These are phyloP conservation scores for Drosophila bocqueti DNA, from an alignment of 1,140 invertebrate genomes.

Conservation along the genomic window DNA sequence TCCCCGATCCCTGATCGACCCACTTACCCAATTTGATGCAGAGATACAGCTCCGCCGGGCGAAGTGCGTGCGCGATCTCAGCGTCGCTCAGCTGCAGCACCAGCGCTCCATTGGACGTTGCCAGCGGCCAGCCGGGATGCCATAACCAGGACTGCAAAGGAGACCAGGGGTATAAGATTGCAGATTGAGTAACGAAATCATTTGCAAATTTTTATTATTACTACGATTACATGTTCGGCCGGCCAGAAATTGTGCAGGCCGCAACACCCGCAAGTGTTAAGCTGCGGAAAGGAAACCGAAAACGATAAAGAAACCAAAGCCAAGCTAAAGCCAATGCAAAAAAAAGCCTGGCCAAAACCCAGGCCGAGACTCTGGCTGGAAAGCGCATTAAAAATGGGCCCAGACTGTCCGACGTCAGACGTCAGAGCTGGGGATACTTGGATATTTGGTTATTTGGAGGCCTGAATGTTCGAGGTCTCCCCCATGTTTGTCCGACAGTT, in stretches of 20 bases:
- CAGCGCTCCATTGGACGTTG: slow-evolving; percentile 77
- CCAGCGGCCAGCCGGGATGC: slow-evolving; percentile 84
- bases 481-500: slow-evolving; percentile 64
- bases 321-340: not conserved
- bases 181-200: slow-evolving; percentile 81
- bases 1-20: slow-evolving; percentile 29
- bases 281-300: slow-evolving; percentile 71
- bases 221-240: slow-evolving; percentile 73
- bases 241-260: slow-evolving; percentile 71
- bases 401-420: slow-evolving; percentile 63
- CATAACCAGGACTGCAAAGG: slow-evolving; percentile 78
- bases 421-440: slow-evolving; percentile 34
- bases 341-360: slow-evolving; percentile 27
- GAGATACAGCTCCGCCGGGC: slow-evolving; percentile 77
- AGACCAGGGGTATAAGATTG: slow-evolving; percentile 53
- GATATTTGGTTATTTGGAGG: slow-evolving; percentile 34
- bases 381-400: slow-evolving; percentile 77
- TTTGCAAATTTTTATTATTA: slow-evolving; percentile 83
- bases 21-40: slow-evolving; percentile 84
- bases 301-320: slow-evolving; percentile 47
- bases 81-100: slow-evolving; percentile 80
- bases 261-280: slow-evolving; percentile 83
- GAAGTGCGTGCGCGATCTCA: slow-evolving; percentile 77
- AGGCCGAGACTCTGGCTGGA: slow-evolving; percentile 49
- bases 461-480: slow-evolving; percentile 46